These are phyloP conservation scores for Heteromyza rotundicornis DNA, from an alignment of 2,888 invertebrate species.

Conservation along the genomic window DNA sequence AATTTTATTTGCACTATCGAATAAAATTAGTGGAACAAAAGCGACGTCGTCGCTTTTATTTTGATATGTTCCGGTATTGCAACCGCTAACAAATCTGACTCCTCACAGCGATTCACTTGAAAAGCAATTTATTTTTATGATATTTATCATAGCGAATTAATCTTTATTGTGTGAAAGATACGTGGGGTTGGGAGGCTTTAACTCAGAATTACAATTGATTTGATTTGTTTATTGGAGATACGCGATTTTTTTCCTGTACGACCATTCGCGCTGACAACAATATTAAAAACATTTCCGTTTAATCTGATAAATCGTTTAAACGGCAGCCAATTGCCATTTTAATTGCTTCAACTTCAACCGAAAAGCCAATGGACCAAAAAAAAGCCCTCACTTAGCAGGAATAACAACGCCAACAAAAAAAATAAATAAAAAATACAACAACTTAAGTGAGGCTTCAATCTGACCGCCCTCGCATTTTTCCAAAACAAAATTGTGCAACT, in stretches of 20 bases:
- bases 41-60: no score
- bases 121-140: slow-evolving; percentile 48
- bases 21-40: no score
- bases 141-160: slow-evolving; percentile 35
- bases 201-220: background rate
- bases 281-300: background rate
- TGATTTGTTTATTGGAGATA: background rate
- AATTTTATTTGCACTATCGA: no score
- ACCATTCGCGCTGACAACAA: slow-evolving; percentile 1
- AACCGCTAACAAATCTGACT: no score
- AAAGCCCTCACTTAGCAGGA: background rate
- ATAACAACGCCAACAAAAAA: no score
- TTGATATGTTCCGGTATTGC: no score
- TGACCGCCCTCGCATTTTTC: no score
- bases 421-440: no score
- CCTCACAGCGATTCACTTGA: no score
- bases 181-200: background rate
- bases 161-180: slow-evolving; percentile 37
- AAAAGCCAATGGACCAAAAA: background rate
- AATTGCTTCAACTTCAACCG: background rate
- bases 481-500: no score
- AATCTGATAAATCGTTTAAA: background rate
- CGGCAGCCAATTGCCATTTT: slow-evolving; percentile 1
- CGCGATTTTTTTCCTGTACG: background rate
- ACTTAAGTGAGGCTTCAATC: no score